phyloP scores from a whole-genome alignment of 2,888 invertebrate species.

The Ochropleura leucogaster region DNA sequence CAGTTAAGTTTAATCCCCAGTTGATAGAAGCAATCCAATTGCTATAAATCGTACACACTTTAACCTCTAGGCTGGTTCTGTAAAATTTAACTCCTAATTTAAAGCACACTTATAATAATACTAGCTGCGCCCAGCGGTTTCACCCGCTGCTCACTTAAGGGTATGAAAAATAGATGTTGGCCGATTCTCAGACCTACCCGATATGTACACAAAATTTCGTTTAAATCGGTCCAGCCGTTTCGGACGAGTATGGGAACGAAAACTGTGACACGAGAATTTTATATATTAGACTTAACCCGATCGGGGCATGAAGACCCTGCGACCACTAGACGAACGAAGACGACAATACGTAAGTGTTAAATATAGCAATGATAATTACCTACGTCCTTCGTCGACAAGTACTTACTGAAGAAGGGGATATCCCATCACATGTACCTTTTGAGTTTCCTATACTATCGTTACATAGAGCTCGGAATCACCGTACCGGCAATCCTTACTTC shows the following conservation, averaged over 20 bases:
- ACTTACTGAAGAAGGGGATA: not conserved
- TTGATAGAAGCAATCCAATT: too few relatives aligned
- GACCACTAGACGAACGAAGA: not conserved
- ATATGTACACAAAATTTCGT: too few relatives aligned
- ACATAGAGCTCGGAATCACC: not conserved
- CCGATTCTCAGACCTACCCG: too few relatives aligned
- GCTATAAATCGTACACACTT: not conserved
- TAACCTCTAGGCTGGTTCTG: not conserved
- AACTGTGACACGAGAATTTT: too few relatives aligned
- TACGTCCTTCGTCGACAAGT: not conserved
- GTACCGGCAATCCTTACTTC: not conserved
- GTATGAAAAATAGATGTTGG: too few relatives aligned
- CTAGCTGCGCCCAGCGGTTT: too few relatives aligned
- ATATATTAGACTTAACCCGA: too few relatives aligned
- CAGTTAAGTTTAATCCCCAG: not conserved
- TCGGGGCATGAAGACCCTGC: too few relatives aligned
- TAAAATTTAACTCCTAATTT: not conserved
- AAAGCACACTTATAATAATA: too few relatives aligned
- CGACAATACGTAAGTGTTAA: not conserved
- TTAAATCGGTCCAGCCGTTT: too few relatives aligned
- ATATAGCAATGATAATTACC: conserved; percentile 2
- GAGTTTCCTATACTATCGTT: not conserved
- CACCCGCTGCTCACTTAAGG: too few relatives aligned
- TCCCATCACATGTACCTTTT: not conserved
- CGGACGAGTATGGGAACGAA: too few relatives aligned